Base-by-base conservation (phyloP, 2,113 vertebrate species). In the Rhinichthys klamathensis region DNA sequence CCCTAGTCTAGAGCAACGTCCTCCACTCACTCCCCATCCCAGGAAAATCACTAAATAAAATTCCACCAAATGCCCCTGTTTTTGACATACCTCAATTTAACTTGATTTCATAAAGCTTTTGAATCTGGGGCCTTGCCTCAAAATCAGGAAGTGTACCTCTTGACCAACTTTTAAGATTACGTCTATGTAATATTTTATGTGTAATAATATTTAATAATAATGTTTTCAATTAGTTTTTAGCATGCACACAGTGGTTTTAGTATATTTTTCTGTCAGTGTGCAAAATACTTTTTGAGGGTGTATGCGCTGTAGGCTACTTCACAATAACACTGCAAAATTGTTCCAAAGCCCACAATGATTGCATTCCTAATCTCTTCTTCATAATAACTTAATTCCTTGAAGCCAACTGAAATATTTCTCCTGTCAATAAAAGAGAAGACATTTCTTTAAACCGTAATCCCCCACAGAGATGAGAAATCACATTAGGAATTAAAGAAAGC, bases 331-430 rank as follows among this genome's bases (percentile, higher is more conserved):
- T 73, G 30, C 84, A 46, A 85, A 85, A 85, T 74, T 83, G 82
- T 61, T 60, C 75, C 32, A 83, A 75, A 41, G 69, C 81, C 49
- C 61, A 61, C 56, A 80, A 75, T 78, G 35, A 84, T 84, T 86
- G 46, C 73, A 70, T 84, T 72, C 32, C 60, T 82, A 86, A 77
- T 86, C 69, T 88, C 79, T 51, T 67, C 75, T 65, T 51, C 75
- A 86, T 80, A 75, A 73, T 72, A 86, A 86, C 72, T 63, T 83
- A 65, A 72, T 81, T 81, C 79, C 56, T 74, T 81, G 23, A 70
- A 74, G 65, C 25, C 38, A 78, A 65, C 61, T 18, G 46, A 84
- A 87, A 81, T 30, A 77, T 85, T 77, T 69, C 67, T 60, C 38
- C 65, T 82, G 58, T 86, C 46, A 75, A 60, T 67, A 84, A 80